Evolutionary conservation across 2,113 vertebrate genomes (phyloP).

Genomic region (Toxotes jaculatrix): DNA sequence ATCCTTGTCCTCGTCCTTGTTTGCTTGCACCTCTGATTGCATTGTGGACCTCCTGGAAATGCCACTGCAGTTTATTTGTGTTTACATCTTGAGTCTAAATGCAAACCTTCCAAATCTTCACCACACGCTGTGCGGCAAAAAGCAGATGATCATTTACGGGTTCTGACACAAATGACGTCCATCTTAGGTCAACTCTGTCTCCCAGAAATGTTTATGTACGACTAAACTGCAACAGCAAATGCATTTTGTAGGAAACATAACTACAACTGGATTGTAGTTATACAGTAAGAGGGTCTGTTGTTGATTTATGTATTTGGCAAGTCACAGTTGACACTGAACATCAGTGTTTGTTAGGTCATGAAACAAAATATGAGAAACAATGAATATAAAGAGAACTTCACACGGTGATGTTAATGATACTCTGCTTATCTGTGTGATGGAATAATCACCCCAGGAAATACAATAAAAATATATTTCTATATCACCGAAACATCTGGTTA

Average conservation of each 20-base stretch:
- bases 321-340: no score
- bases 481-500: constrained; percentile 46
- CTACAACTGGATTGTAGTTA: neutral
- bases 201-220: neutral
- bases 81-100: constrained; percentile 9
- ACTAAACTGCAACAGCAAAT: neutral
- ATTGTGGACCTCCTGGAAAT: neutral
- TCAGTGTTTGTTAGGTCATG: no score
- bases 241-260: neutral
- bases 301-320: no score
- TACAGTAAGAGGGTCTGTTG: no score
- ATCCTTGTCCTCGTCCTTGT: neutral
- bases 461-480: neutral
- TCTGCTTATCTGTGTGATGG: constrained; percentile 1
- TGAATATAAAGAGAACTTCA: accelerated
- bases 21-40: neutral
- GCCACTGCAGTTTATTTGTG: neutral
- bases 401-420: neutral
- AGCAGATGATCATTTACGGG: neutral
- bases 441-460: neutral
- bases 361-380: neutral
- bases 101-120: neutral
- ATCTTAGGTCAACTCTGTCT: neutral
- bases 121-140: neutral
- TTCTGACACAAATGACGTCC: neutral